A percentile compares a stretch with the other conserved stretches of the same genome.
phyloP scores from a whole-genome alignment of 2,797 vertebrate species.

The Siniperca undulata region DNA sequence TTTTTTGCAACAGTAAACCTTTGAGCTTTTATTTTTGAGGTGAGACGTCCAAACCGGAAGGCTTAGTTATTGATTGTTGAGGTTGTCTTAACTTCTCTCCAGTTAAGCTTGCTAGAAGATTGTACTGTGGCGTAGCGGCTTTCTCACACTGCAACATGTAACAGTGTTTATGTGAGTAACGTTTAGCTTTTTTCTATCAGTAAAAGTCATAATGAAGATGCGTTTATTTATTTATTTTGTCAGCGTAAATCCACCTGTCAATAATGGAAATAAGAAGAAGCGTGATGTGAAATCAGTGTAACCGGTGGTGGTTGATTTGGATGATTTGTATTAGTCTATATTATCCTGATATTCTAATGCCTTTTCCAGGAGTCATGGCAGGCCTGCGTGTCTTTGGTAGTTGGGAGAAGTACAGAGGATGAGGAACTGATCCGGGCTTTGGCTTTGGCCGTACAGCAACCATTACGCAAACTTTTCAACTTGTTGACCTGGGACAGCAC shows the following conservation, averaged over 20 bases:
- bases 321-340: neutral
- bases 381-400: slow-evolving; percentile 85
- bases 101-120: neutral
- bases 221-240: too few relatives aligned
- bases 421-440: slow-evolving; percentile 84
- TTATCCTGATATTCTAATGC: neutral
- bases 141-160: too few relatives aligned
- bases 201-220: too few relatives aligned
- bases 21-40: slow-evolving; percentile 16
- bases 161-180: neutral
- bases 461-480: slow-evolving; percentile 88
- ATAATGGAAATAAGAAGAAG: too few relatives aligned
- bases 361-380: slow-evolving; percentile 88
- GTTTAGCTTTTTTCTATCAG: neutral
- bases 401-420: slow-evolving; percentile 83
- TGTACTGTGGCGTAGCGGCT: neutral
- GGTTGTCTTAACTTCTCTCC: neutral
- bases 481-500: slow-evolving; percentile 83
- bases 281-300: neutral
- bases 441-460: slow-evolving; percentile 82
- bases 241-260: neutral
- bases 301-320: neutral
- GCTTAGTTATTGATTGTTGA: neutral
- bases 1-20: neutral
- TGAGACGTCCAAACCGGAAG: neutral